Evolutionary conservation across 2,113 vertebrate genomes (phyloP), one percentile per base, ranked within the genome.

Genomic region (Dromas ardeola): DNA sequence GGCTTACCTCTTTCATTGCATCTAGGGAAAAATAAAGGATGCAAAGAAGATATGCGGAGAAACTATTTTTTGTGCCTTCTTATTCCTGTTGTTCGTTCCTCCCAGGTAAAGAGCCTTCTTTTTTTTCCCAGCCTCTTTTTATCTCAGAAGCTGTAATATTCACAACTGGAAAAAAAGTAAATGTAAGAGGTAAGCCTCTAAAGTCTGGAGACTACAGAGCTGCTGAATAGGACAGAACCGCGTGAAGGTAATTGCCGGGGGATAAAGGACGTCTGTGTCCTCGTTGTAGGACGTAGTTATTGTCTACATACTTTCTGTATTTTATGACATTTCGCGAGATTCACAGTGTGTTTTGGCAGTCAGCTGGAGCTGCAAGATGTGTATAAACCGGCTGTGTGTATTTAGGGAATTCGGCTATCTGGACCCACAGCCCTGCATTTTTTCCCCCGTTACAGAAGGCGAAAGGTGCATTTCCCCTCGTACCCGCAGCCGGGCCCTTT

Each of bases 91-190:
- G 69, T 87, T 90, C 62, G 7, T 88, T 76, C 61, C 78, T 96
- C 81, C 49, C 40, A 90, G 84, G 58, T 70, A 88, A 76, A 85
- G 70, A 42, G 23, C 23, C 80, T 66, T 87, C 58, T 80, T 81
- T 79, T 49, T 81, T 90, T 36, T 14, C 45, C 58, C 38, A 66
- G 59, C 6, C 26, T 89, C 81, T 91, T 93, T 95, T 94, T 62
- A 88, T 91, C 78, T 94, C 55, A 22, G 71, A 70, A 69, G 42
- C 87, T 77, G 34, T n/a, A 93, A 86, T 73, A 92, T 58, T 95
- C 53, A 77, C 58, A 55, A 59, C 40, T 45, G n/a, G 10, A 40
- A 52, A 70, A 70, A 76, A 90, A 73, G 45, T 58, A 45, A 86
- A 74, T 58, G 53, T 63, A 53, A 83, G 88, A 88, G 67, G 27